Conservation (phyloP, 2,888 invertebrate species). For the Limnephilus rhombicus region DNA sequence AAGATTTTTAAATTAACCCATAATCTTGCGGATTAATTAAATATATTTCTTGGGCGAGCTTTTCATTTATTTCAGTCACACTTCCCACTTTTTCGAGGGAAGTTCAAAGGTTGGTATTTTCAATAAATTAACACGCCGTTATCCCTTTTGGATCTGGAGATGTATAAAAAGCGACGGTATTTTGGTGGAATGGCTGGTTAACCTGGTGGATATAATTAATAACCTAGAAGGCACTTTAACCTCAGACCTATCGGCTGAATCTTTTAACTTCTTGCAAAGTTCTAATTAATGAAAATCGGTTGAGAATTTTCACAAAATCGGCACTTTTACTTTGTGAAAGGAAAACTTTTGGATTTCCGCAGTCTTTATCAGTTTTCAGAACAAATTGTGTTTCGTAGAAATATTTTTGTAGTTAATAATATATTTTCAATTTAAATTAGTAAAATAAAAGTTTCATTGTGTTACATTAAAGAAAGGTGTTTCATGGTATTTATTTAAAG, state of each 20-base stretch:
- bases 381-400: neutral
- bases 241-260: slow-evolving; percentile 59
- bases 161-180: slow-evolving; percentile 4
- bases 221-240: slow-evolving; percentile 59
- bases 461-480: too few species aligned
- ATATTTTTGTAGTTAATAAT: neutral
- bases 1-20: neutral
- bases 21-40: neutral
- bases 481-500: too few species aligned
- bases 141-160: neutral
- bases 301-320: slow-evolving; percentile 40
- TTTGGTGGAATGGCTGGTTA: slow-evolving; percentile 38
- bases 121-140: neutral
- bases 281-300: slow-evolving; percentile 58
- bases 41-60: neutral
- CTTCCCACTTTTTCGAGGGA: neutral
- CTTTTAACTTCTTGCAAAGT: slow-evolving; percentile 52
- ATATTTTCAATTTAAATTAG: neutral
- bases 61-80: neutral
- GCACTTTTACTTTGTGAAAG: slow-evolving; percentile 39
- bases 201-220: slow-evolving; percentile 61
- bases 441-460: neutral
- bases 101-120: neutral
- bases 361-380: slow-evolving; percentile 21
- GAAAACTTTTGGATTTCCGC: slow-evolving; percentile 35